Evolutionary conservation across 2,113 vertebrate genomes (phyloP).

Genomic region (Carassius auratus): DNA sequence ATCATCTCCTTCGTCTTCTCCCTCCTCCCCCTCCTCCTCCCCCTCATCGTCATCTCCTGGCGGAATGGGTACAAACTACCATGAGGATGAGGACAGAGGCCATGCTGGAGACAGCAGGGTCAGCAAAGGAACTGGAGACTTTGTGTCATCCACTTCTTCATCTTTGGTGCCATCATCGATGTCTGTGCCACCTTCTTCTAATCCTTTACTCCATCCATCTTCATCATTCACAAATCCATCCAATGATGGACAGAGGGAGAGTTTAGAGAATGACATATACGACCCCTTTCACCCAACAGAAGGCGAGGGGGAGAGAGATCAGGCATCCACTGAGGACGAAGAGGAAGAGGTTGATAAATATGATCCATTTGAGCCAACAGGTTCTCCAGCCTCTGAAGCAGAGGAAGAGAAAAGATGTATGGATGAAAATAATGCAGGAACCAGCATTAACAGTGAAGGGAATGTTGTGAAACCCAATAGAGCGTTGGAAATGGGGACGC

Average conservation of each 20-base stretch:
- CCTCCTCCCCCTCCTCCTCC: slow-evolving; percentile 67
- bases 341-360: slow-evolving; percentile 85
- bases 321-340: slow-evolving; percentile 54
- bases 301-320: slow-evolving; percentile 65
- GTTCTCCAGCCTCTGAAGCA: slow-evolving; percentile 79
- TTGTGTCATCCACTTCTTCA: slow-evolving; percentile 71
- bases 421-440: slow-evolving; percentile 60
- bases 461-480: slow-evolving; percentile 7
- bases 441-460: slow-evolving; percentile 22
- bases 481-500: slow-evolving; percentile 3
- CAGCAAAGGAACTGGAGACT: slow-evolving; percentile 58
- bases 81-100: slow-evolving; percentile 61
- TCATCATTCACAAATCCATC: slow-evolving; percentile 41
- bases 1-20: slow-evolving; percentile 69
- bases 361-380: slow-evolving; percentile 92
- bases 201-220: slow-evolving; percentile 47
- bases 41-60: slow-evolving; percentile 63
- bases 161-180: slow-evolving; percentile 52
- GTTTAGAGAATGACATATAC: slow-evolving; percentile 77
- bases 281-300: slow-evolving; percentile 89
- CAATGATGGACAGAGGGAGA: slow-evolving; percentile 54
- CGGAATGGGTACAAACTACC: slow-evolving; percentile 57
- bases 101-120: slow-evolving; percentile 45
- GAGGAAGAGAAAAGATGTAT: slow-evolving; percentile 51
- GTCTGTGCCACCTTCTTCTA: slow-evolving; percentile 36